Base-by-base conservation (phyloP, 2,113 vertebrate species). In the Macroglossus sobrinus region DNA sequence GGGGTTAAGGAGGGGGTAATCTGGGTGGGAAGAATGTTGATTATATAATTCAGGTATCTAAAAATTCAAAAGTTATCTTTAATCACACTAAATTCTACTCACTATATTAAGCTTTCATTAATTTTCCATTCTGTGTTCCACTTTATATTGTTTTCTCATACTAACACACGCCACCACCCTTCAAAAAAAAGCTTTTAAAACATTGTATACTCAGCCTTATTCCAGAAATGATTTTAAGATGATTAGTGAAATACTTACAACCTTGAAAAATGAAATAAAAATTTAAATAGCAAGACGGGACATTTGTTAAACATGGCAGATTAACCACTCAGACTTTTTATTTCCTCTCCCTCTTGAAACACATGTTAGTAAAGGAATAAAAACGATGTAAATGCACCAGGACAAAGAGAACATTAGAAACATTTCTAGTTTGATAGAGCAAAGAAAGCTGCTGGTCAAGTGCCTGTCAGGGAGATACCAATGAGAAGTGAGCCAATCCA, bases 181-280 rank as follows among this genome's bases (percentile, higher is more conserved):
- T 92, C 81, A 71, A 87, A 69, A 38, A 38, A 4, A 5, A 89
- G 10, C 26, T 74, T 61, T 89, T 57, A 14, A 74, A 90, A 64
- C 6, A 75, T 68, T 61, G 88, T 61, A 90, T 38, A 93, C 11
- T 33, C 69, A 63, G 45, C 13, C 15, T 19, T 47, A 50, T 43
- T 75, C 7, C 59, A 84, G 30, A 95, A 94, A 68, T 84, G 4
- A 91, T 43, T 80, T 84, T 55, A 78, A 78, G 35, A 43, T 12
- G 50, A 47, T 90, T 1, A 86, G 33, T 84, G 21, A 92, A 87
- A 82, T 80, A 64, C 21, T 82, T 94, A 64, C 8, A 90, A 38
- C 22, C 55, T 7, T 79, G 30, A 28, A 90, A 55, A 33, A 84
- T 69, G 71, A 84, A 94, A 79, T 15, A 18, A 87, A 97, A 97